Conservation (phyloP, 1,140 invertebrate species). For the Drosophila novamexicana region DNA sequence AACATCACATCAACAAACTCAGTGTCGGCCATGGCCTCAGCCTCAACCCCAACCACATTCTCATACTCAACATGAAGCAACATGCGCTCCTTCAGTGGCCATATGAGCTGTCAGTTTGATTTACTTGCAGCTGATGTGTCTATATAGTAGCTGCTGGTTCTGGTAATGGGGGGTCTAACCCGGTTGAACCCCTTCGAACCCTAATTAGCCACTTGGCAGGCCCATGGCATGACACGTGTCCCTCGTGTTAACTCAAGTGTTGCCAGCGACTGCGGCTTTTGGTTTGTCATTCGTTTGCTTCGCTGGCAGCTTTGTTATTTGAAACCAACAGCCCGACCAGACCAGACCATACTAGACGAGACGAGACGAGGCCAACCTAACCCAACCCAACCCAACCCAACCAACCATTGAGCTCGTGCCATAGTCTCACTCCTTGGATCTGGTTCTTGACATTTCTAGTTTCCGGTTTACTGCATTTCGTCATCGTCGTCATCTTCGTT, state of each 20-base stretch:
- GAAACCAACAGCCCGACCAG: slow-evolving; percentile 30
- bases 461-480: slow-evolving; percentile 55
- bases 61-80: background rate
- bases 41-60: background rate
- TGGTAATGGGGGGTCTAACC: background rate
- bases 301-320: slow-evolving; percentile 48
- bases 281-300: slow-evolving; percentile 43
- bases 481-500: slow-evolving; percentile 27
- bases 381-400: background rate
- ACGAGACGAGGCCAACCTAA: background rate
- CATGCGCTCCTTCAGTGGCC: background rate
- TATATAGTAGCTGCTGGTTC: slow-evolving; percentile 18
- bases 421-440: background rate
- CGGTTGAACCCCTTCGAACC: slow-evolving; percentile 16
- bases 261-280: slow-evolving; percentile 48
- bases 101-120: slow-evolving; percentile 42
- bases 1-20: slow-evolving; percentile 23
- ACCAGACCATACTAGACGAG: background rate
- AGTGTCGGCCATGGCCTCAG: background rate
- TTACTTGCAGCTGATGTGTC: slow-evolving; percentile 32
- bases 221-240: slow-evolving; percentile 49
- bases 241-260: slow-evolving; percentile 68
- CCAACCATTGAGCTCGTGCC: slow-evolving; percentile 25
- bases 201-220: slow-evolving; percentile 34
- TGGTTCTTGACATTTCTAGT: slow-evolving; percentile 31